A percentile compares a stretch with the other conserved stretches of the same genome.
Conservation (phyloP, 2,797 vertebrate species). For the Acanthopagrus latus region DNA sequence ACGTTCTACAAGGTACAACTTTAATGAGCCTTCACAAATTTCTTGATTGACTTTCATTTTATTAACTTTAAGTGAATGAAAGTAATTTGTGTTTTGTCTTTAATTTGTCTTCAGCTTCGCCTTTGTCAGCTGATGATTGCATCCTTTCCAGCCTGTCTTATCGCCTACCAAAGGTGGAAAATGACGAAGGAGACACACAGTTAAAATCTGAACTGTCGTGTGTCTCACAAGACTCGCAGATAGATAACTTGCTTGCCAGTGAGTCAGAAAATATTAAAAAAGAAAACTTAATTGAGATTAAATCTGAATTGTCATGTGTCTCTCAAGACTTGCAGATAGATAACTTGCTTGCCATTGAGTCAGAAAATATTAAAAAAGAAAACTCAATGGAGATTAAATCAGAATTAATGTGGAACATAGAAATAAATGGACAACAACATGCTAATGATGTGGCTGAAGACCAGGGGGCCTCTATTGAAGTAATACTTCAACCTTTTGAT, state of each 20-base stretch:
- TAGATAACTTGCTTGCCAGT: too few species aligned
- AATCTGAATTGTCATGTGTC: constrained; percentile 11
- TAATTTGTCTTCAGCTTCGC: constrained; percentile 7
- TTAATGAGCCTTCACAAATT: background rate
- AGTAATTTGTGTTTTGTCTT: background rate
- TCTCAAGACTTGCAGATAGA: background rate
- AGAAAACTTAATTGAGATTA: background rate
- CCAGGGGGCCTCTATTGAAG: constrained; percentile 46
- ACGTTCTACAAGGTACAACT: constrained; percentile 26
- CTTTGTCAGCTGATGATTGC: constrained; percentile 18
- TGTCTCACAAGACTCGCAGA: constrained; percentile 1
- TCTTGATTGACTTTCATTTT: background rate
- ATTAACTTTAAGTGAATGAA: background rate
- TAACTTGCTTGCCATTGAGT: too few species aligned
- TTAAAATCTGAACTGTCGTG: constrained; percentile 5
- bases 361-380: background rate
- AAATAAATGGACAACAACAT: constrained; percentile 7
- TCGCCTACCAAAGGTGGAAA: constrained; percentile 27
- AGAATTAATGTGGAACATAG: background rate
- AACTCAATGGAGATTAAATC: background rate
- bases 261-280: background rate
- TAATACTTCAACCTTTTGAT: constrained; percentile 41
- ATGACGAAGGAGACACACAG: background rate
- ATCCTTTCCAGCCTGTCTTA: constrained; percentile 46
- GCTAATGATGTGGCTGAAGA: constrained; percentile 22